These are phyloP conservation scores for Acrocephalus arundinaceus DNA, from an alignment of 2,113 vertebrate species.

Conservation along the genomic window DNA sequence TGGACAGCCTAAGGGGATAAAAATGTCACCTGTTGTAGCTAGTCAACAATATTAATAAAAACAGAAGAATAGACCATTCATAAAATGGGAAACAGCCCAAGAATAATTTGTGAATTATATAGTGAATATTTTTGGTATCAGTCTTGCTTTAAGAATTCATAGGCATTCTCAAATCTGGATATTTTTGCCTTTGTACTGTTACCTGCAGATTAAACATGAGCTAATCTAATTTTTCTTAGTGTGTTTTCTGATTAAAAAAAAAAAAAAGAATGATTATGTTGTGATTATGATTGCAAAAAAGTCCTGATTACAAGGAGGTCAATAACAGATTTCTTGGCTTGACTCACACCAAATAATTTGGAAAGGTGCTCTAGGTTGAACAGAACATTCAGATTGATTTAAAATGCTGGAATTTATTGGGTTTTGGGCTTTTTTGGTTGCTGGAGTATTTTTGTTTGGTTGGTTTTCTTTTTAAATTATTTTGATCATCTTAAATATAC, in stretches of 20 bases:
- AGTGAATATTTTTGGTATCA: constrained; percentile 25
- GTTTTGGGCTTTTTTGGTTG: neutral
- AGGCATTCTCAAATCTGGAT: neutral
- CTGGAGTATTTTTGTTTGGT: neutral
- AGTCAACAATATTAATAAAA: constrained; percentile 79
- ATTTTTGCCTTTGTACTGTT: neutral
- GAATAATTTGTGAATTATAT: constrained; percentile 50
- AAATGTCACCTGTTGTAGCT: constrained; percentile 81
- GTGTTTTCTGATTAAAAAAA: neutral
- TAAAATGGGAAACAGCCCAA: constrained; percentile 22
- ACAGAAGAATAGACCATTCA: constrained; percentile 61
- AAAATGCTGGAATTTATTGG: neutral
- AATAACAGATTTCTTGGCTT: neutral
- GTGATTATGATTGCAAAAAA: neutral
- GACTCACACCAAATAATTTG: neutral
- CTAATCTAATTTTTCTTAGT: neutral
- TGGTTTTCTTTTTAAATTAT: neutral
- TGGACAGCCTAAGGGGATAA: constrained; percentile 80
- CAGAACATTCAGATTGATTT: neutral
- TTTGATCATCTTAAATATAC: neutral
- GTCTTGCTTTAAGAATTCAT: constrained; percentile 27
- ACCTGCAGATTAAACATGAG: neutral
- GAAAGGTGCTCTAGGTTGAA: neutral
- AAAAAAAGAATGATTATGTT: neutral
- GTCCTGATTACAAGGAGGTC: neutral